These are phyloP conservation scores for Norana najaformis DNA, from an alignment of 2,888 invertebrate species.

Conservation along the genomic window DNA sequence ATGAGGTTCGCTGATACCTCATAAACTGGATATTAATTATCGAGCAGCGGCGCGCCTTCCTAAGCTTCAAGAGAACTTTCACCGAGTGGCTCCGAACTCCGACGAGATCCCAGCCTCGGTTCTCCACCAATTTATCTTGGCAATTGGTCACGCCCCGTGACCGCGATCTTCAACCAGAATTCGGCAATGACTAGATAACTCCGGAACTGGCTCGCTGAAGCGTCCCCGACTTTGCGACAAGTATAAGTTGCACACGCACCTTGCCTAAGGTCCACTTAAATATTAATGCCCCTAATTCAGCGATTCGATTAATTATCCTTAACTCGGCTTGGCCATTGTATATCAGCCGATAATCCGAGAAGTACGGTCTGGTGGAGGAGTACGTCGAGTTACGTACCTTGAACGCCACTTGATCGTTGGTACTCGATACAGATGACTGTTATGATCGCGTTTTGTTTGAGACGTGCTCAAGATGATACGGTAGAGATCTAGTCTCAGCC, in stretches of 20 bases:
- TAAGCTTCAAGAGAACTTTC: not conserved
- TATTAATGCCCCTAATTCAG: not conserved
- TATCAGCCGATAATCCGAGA: not conserved
- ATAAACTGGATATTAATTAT: not conserved
- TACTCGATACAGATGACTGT: not conserved
- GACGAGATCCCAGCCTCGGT: not conserved
- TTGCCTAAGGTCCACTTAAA: not conserved
- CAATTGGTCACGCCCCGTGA: not conserved
- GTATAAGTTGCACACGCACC: not conserved
- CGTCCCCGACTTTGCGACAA: not conserved
- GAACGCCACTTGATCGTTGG: not conserved
- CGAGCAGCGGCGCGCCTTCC: not conserved
- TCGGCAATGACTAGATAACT: constrained; percentile 13
- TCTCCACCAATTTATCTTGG: not conserved
- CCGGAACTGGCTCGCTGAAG: not conserved
- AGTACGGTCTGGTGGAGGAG: not conserved
- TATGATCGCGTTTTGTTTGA: not conserved
- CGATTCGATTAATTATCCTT: constrained; percentile 3
- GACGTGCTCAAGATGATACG: not conserved
- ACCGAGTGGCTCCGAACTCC: not conserved
- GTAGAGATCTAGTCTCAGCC: not conserved
- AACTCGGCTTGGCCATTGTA: not conserved
- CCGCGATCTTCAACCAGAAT: not conserved
- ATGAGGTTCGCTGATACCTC: not conserved
- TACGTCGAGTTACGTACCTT: not conserved